Evolutionary conservation across 2,113 vertebrate species (phyloP).

Genomic region (Erythrocercus mccallii): DNA sequence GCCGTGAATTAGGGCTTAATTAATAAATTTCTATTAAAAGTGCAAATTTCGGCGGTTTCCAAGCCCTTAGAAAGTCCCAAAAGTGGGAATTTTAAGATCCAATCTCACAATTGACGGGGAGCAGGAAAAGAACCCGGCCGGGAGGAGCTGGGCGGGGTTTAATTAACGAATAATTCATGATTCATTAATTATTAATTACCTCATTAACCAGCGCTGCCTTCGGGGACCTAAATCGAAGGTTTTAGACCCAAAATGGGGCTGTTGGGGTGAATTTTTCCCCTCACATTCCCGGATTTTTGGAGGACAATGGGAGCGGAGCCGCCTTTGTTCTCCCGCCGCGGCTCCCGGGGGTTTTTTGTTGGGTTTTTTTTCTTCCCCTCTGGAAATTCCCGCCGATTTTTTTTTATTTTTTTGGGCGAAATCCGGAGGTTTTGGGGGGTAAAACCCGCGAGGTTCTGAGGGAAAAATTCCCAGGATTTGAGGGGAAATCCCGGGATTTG

Average conservation of each 20-base stretch:
- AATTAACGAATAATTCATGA: neutral
- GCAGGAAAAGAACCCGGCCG: too few relatives aligned
- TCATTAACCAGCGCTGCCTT: neutral
- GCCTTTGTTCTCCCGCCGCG: neutral
- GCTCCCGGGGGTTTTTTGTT: neutral
- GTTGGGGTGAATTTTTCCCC: neutral
- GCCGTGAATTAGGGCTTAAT: neutral
- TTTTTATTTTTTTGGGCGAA: neutral
- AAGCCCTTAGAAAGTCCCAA: rapidly evolving
- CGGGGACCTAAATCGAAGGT: neutral
- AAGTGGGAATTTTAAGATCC: too few relatives aligned
- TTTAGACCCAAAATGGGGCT: neutral
- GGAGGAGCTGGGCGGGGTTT: neutral
- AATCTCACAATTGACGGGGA: rapidly evolving
- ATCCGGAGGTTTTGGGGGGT: neutral
- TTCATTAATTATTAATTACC: neutral
- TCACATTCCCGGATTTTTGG: neutral
- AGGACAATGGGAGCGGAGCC: neutral
- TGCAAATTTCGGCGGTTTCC: rapidly evolving
- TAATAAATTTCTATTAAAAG: neutral
- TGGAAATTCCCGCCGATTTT: neutral
- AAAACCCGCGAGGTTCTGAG: neutral
- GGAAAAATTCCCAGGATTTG: neutral
- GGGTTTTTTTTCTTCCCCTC: neutral
- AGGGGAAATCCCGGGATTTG: neutral